Conservation (phyloP, 1,140 invertebrate species). For the Drosophila nikananu region DNA sequence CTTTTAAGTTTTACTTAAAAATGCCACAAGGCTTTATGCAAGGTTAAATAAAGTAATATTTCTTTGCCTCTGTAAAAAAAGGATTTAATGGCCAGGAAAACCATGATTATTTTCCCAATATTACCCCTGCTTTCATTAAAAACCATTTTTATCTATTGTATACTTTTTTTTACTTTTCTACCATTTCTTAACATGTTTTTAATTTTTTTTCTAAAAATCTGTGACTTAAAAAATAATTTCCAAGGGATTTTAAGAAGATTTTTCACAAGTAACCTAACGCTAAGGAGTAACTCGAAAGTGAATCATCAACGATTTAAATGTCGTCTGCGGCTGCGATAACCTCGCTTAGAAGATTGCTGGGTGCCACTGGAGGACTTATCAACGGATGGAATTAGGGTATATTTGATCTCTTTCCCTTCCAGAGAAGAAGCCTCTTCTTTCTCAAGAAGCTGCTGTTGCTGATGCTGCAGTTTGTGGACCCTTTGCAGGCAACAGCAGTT, state of each 20-base stretch:
- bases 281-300: conserved; percentile 26
- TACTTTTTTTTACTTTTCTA: background rate
- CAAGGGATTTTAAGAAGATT: background rate
- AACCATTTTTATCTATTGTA: background rate
- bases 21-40: background rate
- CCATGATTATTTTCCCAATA: background rate
- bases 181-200: conserved; percentile 16
- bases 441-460: conserved; percentile 29
- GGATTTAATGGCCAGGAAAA: too few species aligned
- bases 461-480: conserved; percentile 41
- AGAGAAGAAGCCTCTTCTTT: conserved; percentile 2
- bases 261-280: conserved; percentile 45
- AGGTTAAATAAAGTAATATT: background rate
- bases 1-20: background rate
- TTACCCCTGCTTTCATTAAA: background rate
- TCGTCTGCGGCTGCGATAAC: background rate
- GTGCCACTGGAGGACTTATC: conserved; percentile 10
- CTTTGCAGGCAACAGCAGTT: conserved; percentile 56
- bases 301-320: conserved; percentile 37
- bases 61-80: background rate
- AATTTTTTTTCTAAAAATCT: conserved; percentile 10
- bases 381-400: background rate
- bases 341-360: background rate
- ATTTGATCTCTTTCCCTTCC: background rate
- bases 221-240: conserved; percentile 23